Evolutionary conservation across 2,888 invertebrate genomes (phyloP), one percentile per base, ranked within the genome.

Genomic region (Allophyes oxyacanthae): DNA sequence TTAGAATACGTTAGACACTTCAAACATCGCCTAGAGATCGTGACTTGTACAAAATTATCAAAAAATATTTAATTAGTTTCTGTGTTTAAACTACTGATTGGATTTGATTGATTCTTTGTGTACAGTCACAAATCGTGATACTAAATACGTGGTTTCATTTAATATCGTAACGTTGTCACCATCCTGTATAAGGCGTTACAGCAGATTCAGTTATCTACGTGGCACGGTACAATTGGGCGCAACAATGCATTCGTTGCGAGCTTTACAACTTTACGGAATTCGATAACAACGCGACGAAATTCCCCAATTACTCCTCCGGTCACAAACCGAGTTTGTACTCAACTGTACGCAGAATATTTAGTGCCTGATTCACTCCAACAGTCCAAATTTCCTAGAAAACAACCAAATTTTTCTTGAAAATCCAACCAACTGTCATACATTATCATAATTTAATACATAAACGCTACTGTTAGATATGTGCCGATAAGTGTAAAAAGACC

Each of bases 371-470:
- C 68, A 66, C 51, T 41, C 52, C 36, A 15, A 45, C 26, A 3
- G 34, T 2, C 25, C n/a, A 36, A 51, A 52, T 8, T 65, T 66
- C 69, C 33, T 66, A 70, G 69, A 66, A 70, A 58, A 55, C 9
- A 30, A 25, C 14, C 40, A 13, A 48, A 41, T 44, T 32, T 52
- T 66, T 55, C 63, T 44, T 15, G 37, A 66, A 66, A 54, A 49
- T 36, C 43, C 28, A 41, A 46, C 33, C 40, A 49, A 49, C 46
- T 43, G 38, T 63, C 55, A 57, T 52, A 40, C 34, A 63, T 68
- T 72, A 63, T 67, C 58, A 64, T 69, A 65, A 55, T 60, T 56
- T 63, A 42, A 58, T 61, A 64, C 62, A 65, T 66, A 52, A 67
- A 37, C 48, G 60, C 63, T 72, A 64, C 69, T 72, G 66, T 62